Conservation (phyloP, 2,113 vertebrate species). For the Rhizomys pruinosus region DNA sequence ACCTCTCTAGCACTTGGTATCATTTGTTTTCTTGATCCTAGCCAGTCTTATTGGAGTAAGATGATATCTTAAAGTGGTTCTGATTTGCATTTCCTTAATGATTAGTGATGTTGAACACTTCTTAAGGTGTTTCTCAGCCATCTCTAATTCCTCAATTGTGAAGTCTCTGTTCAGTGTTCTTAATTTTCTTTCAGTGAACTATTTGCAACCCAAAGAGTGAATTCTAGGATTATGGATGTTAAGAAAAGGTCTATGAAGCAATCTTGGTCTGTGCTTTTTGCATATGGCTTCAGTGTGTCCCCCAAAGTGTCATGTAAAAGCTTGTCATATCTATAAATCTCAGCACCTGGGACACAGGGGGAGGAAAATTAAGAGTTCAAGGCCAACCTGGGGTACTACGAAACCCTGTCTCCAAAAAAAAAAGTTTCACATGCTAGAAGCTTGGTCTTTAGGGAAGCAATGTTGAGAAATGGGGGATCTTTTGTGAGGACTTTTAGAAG, state of each 20-base stretch:
- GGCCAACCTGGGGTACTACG: background rate
- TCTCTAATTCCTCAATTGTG: no score
- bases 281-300: background rate
- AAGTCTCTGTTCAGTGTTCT: no score
- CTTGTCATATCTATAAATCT: no score
- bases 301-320: background rate
- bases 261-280: background rate
- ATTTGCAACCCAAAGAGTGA: background rate
- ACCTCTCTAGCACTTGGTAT: no score
- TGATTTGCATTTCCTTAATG: no score
- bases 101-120: no score
- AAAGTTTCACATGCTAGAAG: background rate
- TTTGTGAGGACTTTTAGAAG: background rate
- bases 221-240: conserved; percentile 19
- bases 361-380: no score
- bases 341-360: no score
- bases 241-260: conserved; percentile 45
- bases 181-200: conserved; percentile 49
- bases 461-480: background rate
- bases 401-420: background rate
- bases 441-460: background rate
- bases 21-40: no score
- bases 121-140: no score
- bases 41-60: no score
- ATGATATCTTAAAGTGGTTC: no score